Conservation (phyloP, 2,888 invertebrate genomes). For the Gryllus longicercus region DNA sequence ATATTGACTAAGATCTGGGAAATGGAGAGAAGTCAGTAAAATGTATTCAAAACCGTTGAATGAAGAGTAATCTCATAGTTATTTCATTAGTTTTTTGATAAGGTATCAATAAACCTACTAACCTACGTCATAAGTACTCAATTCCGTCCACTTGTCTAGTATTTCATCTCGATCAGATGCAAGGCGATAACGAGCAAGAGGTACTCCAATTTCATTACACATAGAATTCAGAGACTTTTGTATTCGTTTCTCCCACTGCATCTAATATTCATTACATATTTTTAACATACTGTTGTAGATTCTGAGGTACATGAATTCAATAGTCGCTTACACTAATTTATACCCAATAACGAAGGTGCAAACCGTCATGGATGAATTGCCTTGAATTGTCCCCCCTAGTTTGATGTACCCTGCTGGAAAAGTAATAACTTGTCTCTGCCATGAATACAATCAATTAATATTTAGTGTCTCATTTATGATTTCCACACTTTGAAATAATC, state of each 20-base stretch:
- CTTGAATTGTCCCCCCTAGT: no score
- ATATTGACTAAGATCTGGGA: constrained; percentile 74
- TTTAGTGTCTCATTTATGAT: no score
- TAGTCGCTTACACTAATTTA: no score
- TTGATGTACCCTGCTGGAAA: no score
- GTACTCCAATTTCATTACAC: constrained; percentile 85
- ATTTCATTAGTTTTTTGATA: neutral
- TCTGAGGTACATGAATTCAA: neutral
- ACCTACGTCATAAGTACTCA: constrained; percentile 78
- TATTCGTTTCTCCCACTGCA: constrained; percentile 90
- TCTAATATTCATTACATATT: constrained; percentile 40
- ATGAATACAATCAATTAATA: no score
- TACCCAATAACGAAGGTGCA: no score
- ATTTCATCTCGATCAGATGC: constrained; percentile 79
- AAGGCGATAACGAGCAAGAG: constrained; percentile 71
- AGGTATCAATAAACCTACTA: neutral
- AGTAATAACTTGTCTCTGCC: no score
- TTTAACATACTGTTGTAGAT: neutral
- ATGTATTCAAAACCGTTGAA: no score
- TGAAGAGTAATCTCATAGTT: no score
- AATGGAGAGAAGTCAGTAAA: neutral
- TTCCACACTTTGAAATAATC: no score
- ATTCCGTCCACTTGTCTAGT: constrained; percentile 82
- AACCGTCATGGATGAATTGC: no score
- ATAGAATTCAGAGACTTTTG: constrained; percentile 93